A percentile compares a stretch with the other conserved stretches of the same genome.
phyloP scores from a whole-genome alignment of 1,140 invertebrate genomes.

The Venturia canescens region DNA sequence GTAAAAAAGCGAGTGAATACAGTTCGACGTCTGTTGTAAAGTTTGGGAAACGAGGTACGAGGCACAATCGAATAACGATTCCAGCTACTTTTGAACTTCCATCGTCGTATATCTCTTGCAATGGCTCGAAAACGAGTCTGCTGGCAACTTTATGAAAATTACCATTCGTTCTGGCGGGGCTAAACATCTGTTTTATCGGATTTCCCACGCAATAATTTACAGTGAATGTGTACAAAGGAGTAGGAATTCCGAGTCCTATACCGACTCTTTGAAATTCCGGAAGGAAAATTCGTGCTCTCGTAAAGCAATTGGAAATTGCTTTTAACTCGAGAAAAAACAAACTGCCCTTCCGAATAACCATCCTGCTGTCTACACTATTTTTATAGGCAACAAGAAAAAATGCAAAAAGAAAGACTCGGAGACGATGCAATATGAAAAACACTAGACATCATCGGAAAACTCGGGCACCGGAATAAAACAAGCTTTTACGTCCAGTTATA shows the following conservation, averaged over 20 bases:
- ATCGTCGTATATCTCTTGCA: not conserved
- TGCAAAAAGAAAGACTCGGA: conserved; percentile 2
- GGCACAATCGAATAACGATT: conserved; percentile 7
- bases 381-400: not conserved
- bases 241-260: not conserved
- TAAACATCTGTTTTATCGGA: not conserved
- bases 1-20: too few relatives aligned
- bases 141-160: conserved; percentile 16
- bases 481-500: conserved; percentile 9
- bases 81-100: not conserved
- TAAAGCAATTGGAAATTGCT: too few relatives aligned
- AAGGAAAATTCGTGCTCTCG: not conserved
- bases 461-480: conserved; percentile 7
- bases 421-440: conserved; percentile 48
- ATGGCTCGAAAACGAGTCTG: not conserved
- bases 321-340: too few relatives aligned
- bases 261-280: not conserved
- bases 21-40: too few relatives aligned
- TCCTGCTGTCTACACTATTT: not conserved
- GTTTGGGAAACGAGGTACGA: too few relatives aligned
- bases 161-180: not conserved
- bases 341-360: not conserved
- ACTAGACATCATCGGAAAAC: not conserved
- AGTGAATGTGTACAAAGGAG: too few relatives aligned
- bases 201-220: not conserved